A percentile compares a stretch with the other conserved stretches of the same genome.
These are phyloP conservation scores for Antrozous pallidus DNA, from an alignment of 2,797 vertebrate genomes.

Conservation along the genomic window DNA sequence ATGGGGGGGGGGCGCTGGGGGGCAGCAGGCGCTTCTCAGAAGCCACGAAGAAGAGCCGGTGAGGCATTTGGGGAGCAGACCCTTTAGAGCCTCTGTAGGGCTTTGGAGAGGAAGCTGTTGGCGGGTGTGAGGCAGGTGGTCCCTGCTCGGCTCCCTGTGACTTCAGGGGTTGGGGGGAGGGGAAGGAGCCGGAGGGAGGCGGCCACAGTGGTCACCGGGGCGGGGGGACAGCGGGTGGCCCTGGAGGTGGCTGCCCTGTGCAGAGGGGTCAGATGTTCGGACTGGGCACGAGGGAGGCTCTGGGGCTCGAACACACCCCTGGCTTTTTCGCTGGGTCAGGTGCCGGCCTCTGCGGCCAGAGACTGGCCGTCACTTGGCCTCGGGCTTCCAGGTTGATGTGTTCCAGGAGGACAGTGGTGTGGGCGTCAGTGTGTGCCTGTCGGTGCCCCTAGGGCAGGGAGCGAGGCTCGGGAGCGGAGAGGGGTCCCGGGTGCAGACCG, in stretches of 20 bases:
- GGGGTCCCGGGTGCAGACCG: background rate
- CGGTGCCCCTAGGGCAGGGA: background rate
- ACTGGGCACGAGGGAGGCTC: background rate
- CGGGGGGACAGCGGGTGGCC: background rate
- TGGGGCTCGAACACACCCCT: background rate
- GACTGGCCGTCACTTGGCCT: background rate
- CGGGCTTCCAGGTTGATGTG: background rate
- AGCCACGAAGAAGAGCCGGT: no score
- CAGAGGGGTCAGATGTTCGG: no score
- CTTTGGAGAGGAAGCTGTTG: background rate
- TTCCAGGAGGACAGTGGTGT: background rate
- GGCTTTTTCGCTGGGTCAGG: background rate
- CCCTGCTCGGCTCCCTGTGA: background rate
- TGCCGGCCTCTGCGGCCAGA: no score
- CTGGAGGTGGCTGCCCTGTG: background rate
- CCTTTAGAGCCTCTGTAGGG: background rate
- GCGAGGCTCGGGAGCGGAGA: background rate
- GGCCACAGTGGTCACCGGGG: background rate
- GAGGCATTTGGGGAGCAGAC: background rate
- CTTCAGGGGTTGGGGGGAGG: background rate
- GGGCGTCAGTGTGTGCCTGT: background rate
- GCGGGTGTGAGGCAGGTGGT: background rate
- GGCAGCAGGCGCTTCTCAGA: background rate
- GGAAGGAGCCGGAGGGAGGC: background rate
- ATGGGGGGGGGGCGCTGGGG: fast-evolving